Evolutionary conservation across 2,888 invertebrate species (phyloP), one percentile per base, ranked within the genome.

Genomic region (Thecocarcelia acutangulata): DNA sequence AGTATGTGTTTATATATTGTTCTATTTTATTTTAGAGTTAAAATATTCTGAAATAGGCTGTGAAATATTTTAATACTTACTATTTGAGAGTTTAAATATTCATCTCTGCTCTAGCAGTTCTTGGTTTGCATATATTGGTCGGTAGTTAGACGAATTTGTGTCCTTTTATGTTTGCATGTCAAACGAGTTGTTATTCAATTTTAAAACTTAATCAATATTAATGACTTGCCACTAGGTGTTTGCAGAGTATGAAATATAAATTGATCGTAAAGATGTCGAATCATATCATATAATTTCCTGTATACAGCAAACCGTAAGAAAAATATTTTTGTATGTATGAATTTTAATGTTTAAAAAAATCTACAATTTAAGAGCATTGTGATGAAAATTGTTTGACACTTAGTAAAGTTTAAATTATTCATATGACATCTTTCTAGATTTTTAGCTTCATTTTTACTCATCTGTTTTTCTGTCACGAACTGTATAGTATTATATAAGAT

Each of bases 181-280:
- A 56, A 21, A 59, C n/a, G 12, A 15, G 24, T 28, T 56, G 19
- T 11, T n/a, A 52, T 46, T 46, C n/a, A 63, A 52, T 73, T 72
- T 66, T 66, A 66, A 73, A 64, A 63, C 15, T 33, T 68, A 3
- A 72, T 72, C 66, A 54, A 66, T 73, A 40, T 73, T 63, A 68
- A 73, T 79, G 56, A 79, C 68, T 79, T 79, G 61, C 68, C 68
- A 73, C 61, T 56, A 73, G 68, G 73, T 79, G 68, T 68, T 68
- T 74, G 48, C 40, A 46, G 13, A 72, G 24, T 46, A 66, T 40
- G 17, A 52, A 58, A 54, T 11, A 52, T 13, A 68, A 68, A 66
- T 52, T 68, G 52, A 75, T 52, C 56, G 42, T 33, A 37, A 40
- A 50, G 46, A 48, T 64, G 58, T 58, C 24, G 50, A 17, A 17